These are phyloP conservation scores for Tetrapedia diversipes DNA, from an alignment of 2,888 invertebrate genomes.

Conservation along the genomic window DNA sequence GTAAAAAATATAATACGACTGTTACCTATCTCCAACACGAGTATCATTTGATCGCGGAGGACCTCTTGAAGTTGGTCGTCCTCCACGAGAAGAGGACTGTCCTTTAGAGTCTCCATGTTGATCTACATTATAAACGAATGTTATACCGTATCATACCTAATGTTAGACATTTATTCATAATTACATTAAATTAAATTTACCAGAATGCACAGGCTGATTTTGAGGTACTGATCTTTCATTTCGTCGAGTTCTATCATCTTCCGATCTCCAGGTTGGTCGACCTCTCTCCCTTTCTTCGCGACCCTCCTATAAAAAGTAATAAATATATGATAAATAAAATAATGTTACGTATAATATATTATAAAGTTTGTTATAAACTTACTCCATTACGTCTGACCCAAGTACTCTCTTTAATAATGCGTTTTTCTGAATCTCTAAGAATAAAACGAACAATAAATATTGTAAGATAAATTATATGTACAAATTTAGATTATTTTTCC, in stretches of 20 bases:
- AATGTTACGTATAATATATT: background rate
- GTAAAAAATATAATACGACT: constrained; percentile 4
- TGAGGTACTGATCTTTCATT: constrained; percentile 68
- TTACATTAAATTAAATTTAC: constrained; percentile 52
- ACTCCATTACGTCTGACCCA: constrained; percentile 80
- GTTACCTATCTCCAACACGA: constrained; percentile 72
- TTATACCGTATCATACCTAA: background rate
- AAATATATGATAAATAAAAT: constrained; percentile 8
- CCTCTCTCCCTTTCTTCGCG: constrained; percentile 73
- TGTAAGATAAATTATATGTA: background rate
- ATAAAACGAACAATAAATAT: constrained; percentile 2
- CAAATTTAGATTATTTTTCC: background rate
- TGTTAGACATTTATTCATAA: background rate
- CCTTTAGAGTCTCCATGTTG: constrained; percentile 72
- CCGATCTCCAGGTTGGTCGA: constrained; percentile 76
- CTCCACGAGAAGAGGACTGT: constrained; percentile 65
- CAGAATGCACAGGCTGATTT: constrained; percentile 70
- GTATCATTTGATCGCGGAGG: constrained; percentile 67
- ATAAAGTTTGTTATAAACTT: constrained; percentile 46
- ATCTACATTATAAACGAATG: constrained; percentile 46
- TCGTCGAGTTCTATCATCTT: constrained; percentile 74
- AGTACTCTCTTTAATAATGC: constrained; percentile 67
- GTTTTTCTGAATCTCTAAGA: constrained; percentile 70
- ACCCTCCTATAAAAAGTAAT: constrained; percentile 71
- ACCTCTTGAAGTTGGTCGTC: constrained; percentile 47